Evolutionary conservation across 1,140 invertebrate genomes (phyloP).

Genomic region (Anastrepha ludens): DNA sequence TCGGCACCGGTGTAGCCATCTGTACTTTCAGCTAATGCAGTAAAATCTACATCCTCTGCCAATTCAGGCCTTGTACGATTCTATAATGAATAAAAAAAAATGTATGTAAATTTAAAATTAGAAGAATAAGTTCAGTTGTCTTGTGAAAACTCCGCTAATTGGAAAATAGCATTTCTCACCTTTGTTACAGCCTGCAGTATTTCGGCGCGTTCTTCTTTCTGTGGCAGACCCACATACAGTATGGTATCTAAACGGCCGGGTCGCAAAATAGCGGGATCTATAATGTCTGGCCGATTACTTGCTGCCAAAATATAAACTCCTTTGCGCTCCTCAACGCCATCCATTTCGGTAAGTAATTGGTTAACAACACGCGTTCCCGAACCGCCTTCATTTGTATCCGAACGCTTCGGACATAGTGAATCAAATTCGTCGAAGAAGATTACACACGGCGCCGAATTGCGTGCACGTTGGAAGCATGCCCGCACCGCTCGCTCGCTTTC

Average conservation of each 20-base stretch:
- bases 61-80: slow-evolving; percentile 86
- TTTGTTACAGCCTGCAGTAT: slow-evolving; percentile 95
- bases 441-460: slow-evolving; percentile 97
- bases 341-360: slow-evolving; percentile 99
- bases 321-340: slow-evolving; percentile 92
- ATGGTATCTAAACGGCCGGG: slow-evolving; percentile 96
- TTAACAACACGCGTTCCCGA: slow-evolving; percentile 92
- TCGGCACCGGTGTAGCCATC: slow-evolving; percentile 94
- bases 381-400: slow-evolving; percentile 82
- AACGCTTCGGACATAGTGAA: slow-evolving; percentile 93
- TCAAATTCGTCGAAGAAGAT: slow-evolving; percentile 99
- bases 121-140: too few species aligned
- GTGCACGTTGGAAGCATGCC: slow-evolving; percentile 93
- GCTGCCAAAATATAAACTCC: slow-evolving; percentile 97
- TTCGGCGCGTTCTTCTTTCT: slow-evolving; percentile 85
- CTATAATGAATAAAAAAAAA: slow-evolving; percentile 72
- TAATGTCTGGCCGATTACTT: slow-evolving; percentile 97
- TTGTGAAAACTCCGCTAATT: too few species aligned
- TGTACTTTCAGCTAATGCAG: slow-evolving; percentile 81
- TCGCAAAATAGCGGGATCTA: slow-evolving; percentile 96
- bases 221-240: slow-evolving; percentile 94
- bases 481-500: slow-evolving; percentile 98
- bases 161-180: slow-evolving; percentile 74
- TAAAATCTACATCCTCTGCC: slow-evolving; percentile 85
- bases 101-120: slow-evolving; percentile 43